Conservation (phyloP, 1,140 invertebrate genomes). For the Linepithema humile region DNA sequence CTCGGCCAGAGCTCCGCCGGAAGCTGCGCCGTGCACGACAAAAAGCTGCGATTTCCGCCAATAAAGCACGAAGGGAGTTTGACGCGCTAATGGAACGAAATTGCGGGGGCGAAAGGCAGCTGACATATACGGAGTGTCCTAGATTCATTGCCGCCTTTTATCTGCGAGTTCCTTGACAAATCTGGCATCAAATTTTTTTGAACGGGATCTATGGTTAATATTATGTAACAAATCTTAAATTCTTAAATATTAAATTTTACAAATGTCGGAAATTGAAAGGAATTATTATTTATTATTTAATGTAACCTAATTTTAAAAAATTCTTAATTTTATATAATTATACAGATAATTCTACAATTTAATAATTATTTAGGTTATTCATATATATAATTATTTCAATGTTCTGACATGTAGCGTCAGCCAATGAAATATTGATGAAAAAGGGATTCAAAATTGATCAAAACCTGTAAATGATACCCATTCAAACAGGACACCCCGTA, state of each 20-base stretch:
- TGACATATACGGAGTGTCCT: slow-evolving; percentile 39
- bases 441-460: background rate
- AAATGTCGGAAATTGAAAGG: no score
- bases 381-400: background rate
- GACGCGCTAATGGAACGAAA: slow-evolving; percentile 65
- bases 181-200: background rate
- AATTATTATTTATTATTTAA: no score
- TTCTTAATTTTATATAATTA: no score
- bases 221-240: no score
- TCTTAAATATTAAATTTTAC: no score
- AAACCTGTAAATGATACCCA: background rate
- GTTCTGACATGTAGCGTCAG: background rate
- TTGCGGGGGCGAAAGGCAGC: slow-evolving; percentile 34
- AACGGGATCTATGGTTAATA: background rate
- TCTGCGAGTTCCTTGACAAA: background rate
- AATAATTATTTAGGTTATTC: no score
- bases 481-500: background rate
- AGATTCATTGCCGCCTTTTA: background rate
- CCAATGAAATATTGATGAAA: background rate
- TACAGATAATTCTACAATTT: no score
- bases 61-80: slow-evolving; percentile 42
- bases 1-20: background rate
- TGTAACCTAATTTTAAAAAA: no score
- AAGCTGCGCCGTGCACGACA: slow-evolving; percentile 14
- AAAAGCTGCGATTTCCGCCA: slow-evolving; percentile 32